Evolutionary conservation across 2,797 vertebrate genomes (phyloP).

Genomic region (Rhabdophis nuchalis): DNA sequence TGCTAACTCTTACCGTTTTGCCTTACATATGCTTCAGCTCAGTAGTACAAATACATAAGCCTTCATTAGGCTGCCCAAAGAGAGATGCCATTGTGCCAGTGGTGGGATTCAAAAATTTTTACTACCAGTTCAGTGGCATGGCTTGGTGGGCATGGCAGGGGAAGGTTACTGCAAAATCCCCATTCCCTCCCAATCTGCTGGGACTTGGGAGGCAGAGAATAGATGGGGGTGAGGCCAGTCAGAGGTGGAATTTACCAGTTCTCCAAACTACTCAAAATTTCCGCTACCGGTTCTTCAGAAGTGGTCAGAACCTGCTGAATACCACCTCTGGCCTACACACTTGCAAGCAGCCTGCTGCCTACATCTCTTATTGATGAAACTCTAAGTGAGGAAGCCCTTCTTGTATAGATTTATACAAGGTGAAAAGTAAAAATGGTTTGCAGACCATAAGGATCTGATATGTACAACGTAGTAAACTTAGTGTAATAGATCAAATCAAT

Average conservation of each 20-base stretch:
- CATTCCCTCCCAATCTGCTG: no score
- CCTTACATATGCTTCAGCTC: background rate
- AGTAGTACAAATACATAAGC: background rate
- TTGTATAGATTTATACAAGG: background rate
- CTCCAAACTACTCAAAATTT: no score
- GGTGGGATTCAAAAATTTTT: no score
- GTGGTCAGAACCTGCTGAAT: no score
- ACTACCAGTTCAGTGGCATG: no score
- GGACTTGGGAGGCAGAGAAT: no score
- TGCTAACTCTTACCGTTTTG: background rate
- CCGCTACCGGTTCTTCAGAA: no score
- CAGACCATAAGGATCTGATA: background rate
- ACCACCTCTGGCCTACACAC: background rate
- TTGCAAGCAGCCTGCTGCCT: background rate
- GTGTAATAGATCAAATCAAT: background rate
- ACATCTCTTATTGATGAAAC: background rate
- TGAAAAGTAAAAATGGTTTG: background rate
- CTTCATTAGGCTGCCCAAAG: background rate
- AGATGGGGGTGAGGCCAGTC: no score
- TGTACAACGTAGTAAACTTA: background rate
- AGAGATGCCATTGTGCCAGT: background rate
- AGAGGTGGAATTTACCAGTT: no score
- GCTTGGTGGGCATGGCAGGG: no score
- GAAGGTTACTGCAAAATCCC: no score
- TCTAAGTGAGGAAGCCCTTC: background rate